phyloP scores from a whole-genome alignment of 2,113 vertebrate genomes.

The Anser cygnoides region DNA sequence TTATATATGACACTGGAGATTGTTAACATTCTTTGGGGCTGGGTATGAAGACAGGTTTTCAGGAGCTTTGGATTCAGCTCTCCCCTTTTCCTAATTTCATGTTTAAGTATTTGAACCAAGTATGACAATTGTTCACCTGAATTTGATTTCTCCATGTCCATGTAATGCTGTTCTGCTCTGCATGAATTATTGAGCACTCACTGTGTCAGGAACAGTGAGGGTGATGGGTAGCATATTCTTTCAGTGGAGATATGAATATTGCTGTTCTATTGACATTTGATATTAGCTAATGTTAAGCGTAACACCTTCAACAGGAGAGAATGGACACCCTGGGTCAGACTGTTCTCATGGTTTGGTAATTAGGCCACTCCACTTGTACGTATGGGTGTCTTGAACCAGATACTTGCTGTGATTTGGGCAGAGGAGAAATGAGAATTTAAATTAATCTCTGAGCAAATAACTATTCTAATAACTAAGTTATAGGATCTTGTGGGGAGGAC shows the following conservation, averaged over 20 bases:
- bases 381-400: not conserved
- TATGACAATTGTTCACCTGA: not conserved
- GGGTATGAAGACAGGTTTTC: not conserved
- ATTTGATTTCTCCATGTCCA: not conserved
- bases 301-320: not conserved
- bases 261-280: not conserved
- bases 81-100: not conserved
- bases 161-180: not conserved
- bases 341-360: not conserved
- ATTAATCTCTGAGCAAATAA: not conserved
- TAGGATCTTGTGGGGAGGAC: not conserved
- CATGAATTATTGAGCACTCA: not conserved
- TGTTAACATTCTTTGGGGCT: not conserved
- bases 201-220: not conserved
- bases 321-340: not conserved
- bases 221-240: not conserved
- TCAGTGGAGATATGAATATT: not conserved
- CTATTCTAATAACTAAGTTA: not conserved
- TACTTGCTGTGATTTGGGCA: not conserved
- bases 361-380: not conserved
- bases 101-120: not conserved
- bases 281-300: not conserved
- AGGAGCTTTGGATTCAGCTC: not conserved
- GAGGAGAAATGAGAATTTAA: not conserved
- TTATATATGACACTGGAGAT: not conserved